Evolutionary conservation across 2,113 vertebrate species (phyloP).

Genomic region (Oreocharis arfaki): DNA sequence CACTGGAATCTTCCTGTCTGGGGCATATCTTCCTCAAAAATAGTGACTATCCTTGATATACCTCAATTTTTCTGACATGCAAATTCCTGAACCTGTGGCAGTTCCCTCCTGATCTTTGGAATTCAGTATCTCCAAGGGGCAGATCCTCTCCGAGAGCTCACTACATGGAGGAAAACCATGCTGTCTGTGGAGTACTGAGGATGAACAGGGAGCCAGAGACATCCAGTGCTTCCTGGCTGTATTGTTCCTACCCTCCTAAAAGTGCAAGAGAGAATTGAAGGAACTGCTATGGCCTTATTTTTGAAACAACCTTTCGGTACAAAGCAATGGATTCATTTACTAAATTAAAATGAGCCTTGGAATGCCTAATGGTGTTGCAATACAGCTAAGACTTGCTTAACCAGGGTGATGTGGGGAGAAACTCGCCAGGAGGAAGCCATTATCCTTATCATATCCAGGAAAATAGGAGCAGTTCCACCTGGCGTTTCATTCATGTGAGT

Average conservation of each 20-base stretch:
- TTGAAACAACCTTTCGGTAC: background rate
- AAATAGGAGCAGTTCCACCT: conserved; percentile 31
- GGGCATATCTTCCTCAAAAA: background rate
- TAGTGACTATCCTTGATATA: rapidly evolving
- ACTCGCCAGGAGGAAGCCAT: background rate
- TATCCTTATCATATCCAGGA: background rate
- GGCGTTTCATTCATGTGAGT: background rate
- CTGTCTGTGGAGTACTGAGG: rapidly evolving
- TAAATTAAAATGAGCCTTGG: background rate
- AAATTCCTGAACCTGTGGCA: background rate
- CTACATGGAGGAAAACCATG: background rate
- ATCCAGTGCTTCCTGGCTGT: background rate
- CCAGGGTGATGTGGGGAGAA: background rate
- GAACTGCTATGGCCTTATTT: background rate
- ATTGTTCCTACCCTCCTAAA: background rate
- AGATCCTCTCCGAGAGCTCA: background rate
- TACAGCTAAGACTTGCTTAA: background rate
- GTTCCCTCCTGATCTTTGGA: background rate
- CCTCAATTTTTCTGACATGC: background rate
- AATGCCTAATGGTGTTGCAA: background rate
- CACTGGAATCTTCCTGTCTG: background rate
- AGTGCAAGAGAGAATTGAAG: background rate
- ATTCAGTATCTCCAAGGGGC: background rate
- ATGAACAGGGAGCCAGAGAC: background rate
- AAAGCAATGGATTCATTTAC: background rate